These are phyloP conservation scores for Hipparchia sbordonii DNA, from an alignment of 2,888 invertebrate species.

Conservation along the genomic window DNA sequence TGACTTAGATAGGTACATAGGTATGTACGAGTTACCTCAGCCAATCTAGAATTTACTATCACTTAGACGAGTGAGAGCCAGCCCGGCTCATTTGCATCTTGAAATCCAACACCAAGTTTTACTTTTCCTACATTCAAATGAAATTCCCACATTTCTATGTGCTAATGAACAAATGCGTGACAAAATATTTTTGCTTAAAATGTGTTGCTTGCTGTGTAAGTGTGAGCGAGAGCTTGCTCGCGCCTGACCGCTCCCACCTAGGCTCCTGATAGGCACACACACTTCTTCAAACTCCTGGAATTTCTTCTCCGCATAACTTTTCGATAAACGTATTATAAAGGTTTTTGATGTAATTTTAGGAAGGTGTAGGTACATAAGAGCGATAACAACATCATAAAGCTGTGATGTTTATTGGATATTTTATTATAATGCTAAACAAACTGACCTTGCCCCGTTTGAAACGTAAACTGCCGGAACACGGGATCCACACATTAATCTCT, in stretches of 20 bases:
- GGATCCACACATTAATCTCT: constrained; percentile 7
- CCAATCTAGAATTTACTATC: not conserved
- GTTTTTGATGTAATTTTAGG: too few species aligned
- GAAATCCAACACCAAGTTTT: constrained; percentile 14
- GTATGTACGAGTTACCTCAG: not conserved
- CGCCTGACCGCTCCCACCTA: too few species aligned
- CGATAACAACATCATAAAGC: not conserved
- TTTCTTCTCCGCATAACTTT: too few species aligned
- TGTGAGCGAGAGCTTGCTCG: too few species aligned
- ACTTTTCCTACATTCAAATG: not conserved
- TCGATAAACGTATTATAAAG: too few species aligned
- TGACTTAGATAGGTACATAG: not conserved
- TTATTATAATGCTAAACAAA: not conserved
- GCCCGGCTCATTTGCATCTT: constrained; percentile 15
- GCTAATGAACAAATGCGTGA: too few species aligned
- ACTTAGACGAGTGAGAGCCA: constrained; percentile 13
- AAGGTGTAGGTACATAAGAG: too few species aligned
- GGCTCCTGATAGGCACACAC: too few species aligned
- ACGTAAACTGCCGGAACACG: constrained; percentile 9
- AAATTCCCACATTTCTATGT: not conserved
- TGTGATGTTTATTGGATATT: not conserved
- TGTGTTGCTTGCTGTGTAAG: too few species aligned
- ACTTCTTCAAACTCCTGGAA: too few species aligned
- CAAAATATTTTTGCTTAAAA: too few species aligned
- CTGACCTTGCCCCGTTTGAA: constrained; percentile 13